phyloP scores from a whole-genome alignment of 2,113 vertebrate genomes.

The Lethenteron reissneri region DNA sequence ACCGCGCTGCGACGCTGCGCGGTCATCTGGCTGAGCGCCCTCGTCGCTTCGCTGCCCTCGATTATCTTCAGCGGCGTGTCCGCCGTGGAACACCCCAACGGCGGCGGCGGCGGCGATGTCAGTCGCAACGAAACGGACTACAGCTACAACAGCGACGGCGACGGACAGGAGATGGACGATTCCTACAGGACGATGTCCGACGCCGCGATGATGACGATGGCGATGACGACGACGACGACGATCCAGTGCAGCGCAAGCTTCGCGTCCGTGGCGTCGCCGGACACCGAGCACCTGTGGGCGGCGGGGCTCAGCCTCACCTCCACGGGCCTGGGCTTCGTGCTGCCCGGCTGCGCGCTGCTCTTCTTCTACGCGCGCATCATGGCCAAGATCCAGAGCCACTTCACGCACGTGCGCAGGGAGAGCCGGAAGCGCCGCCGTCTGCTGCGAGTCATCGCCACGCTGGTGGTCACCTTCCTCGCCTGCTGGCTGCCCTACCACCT shows the following conservation, averaged over 20 bases:
- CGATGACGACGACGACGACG: conserved; percentile 15
- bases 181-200: no score
- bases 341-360: conserved; percentile 46
- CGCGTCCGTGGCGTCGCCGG: conserved; percentile 29
- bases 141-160: no score
- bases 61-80: conserved; percentile 21
- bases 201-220: no score
- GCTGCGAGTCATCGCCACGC: conserved; percentile 42
- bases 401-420: conserved; percentile 39
- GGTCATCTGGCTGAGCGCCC: conserved; percentile 26
- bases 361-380: conserved; percentile 53
- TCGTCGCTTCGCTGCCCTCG: conserved; percentile 25
- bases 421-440: conserved; percentile 40
- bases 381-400: conserved; percentile 43
- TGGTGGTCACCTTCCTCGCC: conserved; percentile 43
- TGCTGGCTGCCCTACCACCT: conserved; percentile 59
- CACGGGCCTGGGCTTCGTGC: conserved; percentile 38
- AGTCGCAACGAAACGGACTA: no score
- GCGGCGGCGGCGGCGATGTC: no score
- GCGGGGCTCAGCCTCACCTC: conserved; percentile 41
- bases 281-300: conserved; percentile 30
- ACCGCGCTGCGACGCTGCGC: conserved; percentile 16
- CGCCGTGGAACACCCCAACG: no score
- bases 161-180: no score
- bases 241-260: conserved; percentile 43